Percentiles rank a stretch among this genome's conserved stretches.
Evolutionary conservation across 2,113 vertebrate species (phyloP).

Genomic region (Cheilinus undulatus): DNA sequence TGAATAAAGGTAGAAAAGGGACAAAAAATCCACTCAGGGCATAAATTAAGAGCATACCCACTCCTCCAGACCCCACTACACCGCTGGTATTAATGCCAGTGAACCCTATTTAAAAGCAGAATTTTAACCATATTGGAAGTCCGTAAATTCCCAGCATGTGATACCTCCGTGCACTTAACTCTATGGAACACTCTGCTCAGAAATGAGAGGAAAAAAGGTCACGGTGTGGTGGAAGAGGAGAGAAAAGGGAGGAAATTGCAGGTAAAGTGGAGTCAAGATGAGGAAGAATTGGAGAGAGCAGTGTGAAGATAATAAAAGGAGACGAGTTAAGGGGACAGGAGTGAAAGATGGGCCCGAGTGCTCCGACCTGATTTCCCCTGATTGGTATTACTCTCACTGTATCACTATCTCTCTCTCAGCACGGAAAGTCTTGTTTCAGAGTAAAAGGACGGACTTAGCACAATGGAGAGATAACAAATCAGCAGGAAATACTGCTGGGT

Average conservation of each 20-base stretch:
- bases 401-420: background rate
- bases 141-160: background rate
- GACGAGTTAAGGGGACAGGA: conserved; percentile 36
- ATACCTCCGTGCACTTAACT: conserved; percentile 10
- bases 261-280: conserved; percentile 46
- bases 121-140: no score
- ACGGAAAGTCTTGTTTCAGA: conserved; percentile 8
- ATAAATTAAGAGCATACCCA: no score
- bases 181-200: conserved; percentile 5
- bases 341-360: conserved; percentile 25
- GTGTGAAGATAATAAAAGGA: conserved; percentile 49
- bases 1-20: no score
- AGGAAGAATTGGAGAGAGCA: conserved; percentile 21
- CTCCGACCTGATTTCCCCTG: conserved; percentile 49
- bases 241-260: conserved; percentile 32
- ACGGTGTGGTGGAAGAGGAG: conserved; percentile 2
- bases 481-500: conserved; percentile 56
- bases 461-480: conserved; percentile 57
- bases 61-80: no score
- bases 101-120: no score
- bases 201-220: background rate
- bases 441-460: conserved; percentile 49
- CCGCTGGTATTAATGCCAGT: no score
- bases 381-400: conserved; percentile 37
- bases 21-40: no score